phyloP scores from a whole-genome alignment of 2,797 vertebrate genomes.

The Cyclura pinguis region DNA sequence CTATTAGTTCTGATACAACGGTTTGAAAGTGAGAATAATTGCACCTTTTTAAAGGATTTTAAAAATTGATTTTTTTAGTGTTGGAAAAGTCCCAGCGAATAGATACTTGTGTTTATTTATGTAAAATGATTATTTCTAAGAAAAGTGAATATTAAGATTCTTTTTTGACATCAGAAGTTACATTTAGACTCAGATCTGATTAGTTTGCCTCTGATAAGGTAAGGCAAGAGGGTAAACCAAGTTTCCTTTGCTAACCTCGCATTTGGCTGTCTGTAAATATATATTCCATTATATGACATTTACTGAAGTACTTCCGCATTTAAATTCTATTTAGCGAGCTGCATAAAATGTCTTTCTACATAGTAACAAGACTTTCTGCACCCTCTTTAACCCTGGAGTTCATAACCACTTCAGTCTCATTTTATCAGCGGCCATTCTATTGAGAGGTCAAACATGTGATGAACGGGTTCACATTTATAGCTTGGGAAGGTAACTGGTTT shows the following conservation, averaged over 20 bases:
- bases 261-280: slow-evolving; percentile 22
- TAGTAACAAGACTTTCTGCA: slow-evolving; percentile 12
- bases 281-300: slow-evolving; percentile 32
- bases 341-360: slow-evolving; percentile 39
- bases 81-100: slow-evolving; percentile 39
- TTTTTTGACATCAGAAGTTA: neutral
- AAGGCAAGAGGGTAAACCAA: neutral
- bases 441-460: neutral
- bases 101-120: slow-evolving; percentile 35
- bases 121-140: slow-evolving; percentile 32
- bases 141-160: slow-evolving; percentile 31
- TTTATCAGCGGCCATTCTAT: slow-evolving; percentile 22
- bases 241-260: neutral
- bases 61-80: slow-evolving; percentile 50
- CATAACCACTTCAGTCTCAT: neutral
- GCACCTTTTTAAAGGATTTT: slow-evolving; percentile 34
- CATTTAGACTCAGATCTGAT: slow-evolving; percentile 12
- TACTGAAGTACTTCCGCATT: neutral
- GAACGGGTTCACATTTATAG: neutral
- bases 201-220: neutral
- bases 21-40: slow-evolving; percentile 22
- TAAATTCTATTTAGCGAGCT: neutral
- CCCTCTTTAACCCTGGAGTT: neutral
- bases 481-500: too few species aligned
- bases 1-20: too few species aligned